Conservation (phyloP, 1,140 invertebrate genomes). For the Orchestia grillus region DNA sequence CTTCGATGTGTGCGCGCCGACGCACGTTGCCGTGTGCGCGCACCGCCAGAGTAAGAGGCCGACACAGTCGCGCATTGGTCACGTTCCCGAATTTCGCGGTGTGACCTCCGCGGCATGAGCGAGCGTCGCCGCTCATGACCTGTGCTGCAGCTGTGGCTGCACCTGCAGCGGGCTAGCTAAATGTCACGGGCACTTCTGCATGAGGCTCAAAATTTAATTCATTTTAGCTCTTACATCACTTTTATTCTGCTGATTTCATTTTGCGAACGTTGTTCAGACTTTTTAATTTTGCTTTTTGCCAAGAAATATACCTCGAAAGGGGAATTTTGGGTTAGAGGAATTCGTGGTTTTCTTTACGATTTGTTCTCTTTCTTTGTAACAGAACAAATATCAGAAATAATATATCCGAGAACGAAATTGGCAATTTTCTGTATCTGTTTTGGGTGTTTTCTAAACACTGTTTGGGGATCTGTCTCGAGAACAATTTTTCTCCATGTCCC, state of each 20-base stretch:
- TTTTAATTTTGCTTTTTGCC: neutral
- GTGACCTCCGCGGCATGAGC: slow-evolving; percentile 10
- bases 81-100: slow-evolving; percentile 2
- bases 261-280: neutral
- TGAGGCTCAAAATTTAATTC: neutral
- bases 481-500: neutral
- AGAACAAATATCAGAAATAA: neutral
- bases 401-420: neutral
- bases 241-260: neutral
- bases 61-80: neutral
- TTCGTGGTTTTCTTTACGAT: neutral
- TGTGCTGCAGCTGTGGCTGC: neutral
- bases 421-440: neutral
- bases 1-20: neutral
- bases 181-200: neutral
- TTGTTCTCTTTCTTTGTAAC: neutral
- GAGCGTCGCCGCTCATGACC: slow-evolving; percentile 3
- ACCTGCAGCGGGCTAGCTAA: neutral
- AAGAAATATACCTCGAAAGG: neutral
- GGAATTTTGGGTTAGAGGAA: neutral
- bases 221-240: neutral
- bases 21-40: neutral
- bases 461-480: neutral
- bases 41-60: neutral
- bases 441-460: neutral